Evolutionary conservation across 2,888 invertebrate species (phyloP).

Genomic region (Lochmaea crataegi): DNA sequence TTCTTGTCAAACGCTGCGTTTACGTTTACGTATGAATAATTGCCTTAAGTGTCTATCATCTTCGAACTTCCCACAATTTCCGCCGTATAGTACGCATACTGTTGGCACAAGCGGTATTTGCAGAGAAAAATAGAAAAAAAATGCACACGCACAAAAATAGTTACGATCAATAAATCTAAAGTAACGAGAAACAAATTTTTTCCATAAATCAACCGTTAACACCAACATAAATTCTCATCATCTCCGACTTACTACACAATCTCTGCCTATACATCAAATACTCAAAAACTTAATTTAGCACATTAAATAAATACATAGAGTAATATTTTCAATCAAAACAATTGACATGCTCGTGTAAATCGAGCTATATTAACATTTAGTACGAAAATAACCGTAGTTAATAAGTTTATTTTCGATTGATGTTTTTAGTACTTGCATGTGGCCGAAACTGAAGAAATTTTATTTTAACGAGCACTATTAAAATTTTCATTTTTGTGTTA

Average conservation of each 20-base stretch:
- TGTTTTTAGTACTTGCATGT: conserved; percentile 17
- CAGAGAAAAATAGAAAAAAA: not conserved
- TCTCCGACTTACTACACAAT: not conserved
- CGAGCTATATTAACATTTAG: conserved; percentile 8
- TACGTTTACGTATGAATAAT: no score
- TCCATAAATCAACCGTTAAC: conserved; percentile 3
- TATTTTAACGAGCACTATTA: conserved; percentile 5
- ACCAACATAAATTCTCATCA: conserved; percentile 5
- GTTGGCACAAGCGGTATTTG: no score
- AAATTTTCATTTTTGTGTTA: not conserved
- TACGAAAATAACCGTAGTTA: conserved; percentile 15
- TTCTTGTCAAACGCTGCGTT: no score
- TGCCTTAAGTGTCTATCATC: no score
- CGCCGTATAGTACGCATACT: no score
- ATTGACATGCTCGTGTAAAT: conserved; percentile 19
- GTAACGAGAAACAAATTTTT: not conserved
- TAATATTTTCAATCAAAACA: conserved; percentile 23
- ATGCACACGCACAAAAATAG: not conserved
- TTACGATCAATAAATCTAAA: conserved; percentile 1
- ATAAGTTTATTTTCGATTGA: conserved; percentile 19
- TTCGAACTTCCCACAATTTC: no score
- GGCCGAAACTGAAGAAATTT: conserved; percentile 19
- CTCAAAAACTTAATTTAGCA: conserved; percentile 23
- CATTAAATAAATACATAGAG: conserved; percentile 27
- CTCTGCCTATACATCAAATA: conserved; percentile 10